Base-by-base conservation (phyloP, 2,113 vertebrate species). In the Amphilophus citrinellus region DNA sequence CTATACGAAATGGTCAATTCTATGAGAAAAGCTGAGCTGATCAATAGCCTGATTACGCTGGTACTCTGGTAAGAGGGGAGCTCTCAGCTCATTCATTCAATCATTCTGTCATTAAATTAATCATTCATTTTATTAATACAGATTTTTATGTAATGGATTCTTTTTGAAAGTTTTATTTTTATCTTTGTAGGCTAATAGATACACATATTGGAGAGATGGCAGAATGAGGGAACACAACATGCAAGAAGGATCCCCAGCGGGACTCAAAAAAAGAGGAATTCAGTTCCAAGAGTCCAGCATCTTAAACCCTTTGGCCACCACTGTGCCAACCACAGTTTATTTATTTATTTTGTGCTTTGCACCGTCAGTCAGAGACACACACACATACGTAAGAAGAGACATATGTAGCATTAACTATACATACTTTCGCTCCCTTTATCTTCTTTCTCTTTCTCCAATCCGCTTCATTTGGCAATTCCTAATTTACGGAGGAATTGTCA, bases 1-100 rank as follows among this genome's bases (percentile, higher is more conserved):
- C 92, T 77, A 88, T 93, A 86, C 88, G 87, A 90, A 92, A 90
- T 89, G 62, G 83, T 91, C 83, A 91, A 88, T 93, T 90, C 59
- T 82, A 79, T 86, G 81, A 90, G 87, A 89, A 87, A 89, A 88
- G 79, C 78, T 80, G 79, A 82, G 68, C 77, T 75, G 86, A 92
- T 93, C 89, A 84, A 91, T 93, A 80, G 77, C 68, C 78, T 71
- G 78, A 94, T 89, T 88, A 85, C 88, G 82, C 77, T 71, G 44
- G 65, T 61, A 77, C 86, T 84, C 75, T 76, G 47, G 76, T 62
- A 81, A 80, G 56, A 89, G 30, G 9, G 32, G 24, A 78, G 57
- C 27, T 84, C 77, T 77, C 60, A 60, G 50, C 56, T 77, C 32
- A 77, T 84, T 84, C 57, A 77, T 80, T 88, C 62, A 83, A 57